Evolutionary conservation across 2,888 invertebrate species (phyloP), one percentile per base, ranked within the genome.

Genomic region (Ormyrus pomaceus): DNA sequence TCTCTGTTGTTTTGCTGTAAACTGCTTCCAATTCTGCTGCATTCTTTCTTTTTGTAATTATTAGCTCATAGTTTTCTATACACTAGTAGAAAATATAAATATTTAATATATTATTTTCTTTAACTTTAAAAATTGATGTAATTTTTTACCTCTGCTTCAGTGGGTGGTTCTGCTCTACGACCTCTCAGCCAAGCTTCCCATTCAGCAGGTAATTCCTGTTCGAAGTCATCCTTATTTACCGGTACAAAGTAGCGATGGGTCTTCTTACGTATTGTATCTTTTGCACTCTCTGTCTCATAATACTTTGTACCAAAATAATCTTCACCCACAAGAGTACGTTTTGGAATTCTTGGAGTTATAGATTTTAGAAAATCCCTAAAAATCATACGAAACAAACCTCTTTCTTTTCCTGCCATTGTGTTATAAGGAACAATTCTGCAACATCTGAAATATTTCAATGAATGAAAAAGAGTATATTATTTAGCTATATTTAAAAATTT

Each of bases 121-220:
- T 45, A 48, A 11, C 11, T 45, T 45, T 6, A 71, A 10, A 55
- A 53, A 13, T 34, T 34, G 3, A 34, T 34, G 34, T 34, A 34
- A 34, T 56, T 1, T 56, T 78, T 75, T 8, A 97, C 91, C 91
- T 97, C 97, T 82, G 95, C 95, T 81, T 92, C 93, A 0, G 94
- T 92, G 0, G 97, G 97, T 62, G 96, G 94, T 0, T 93, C 92
- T 2, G 85, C 86, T 84, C 94, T 89, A 77, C 94, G 93, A 85
- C 80, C 84, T 83, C 97, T 92, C 66, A 97, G 91, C 97, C 97
- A 97, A 7, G 97, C 92, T 88, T 96, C 96, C 97, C 97, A 97
- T 91, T 97, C 97, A 0, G 95, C 93, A 0, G 97, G 96, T 85
- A 96, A 87, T 86, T 96, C 95, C 87, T 95, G 94, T 83, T 95